Evolutionary conservation across 2,113 vertebrate species (phyloP).

Genomic region (Gymnogyps californianus): DNA sequence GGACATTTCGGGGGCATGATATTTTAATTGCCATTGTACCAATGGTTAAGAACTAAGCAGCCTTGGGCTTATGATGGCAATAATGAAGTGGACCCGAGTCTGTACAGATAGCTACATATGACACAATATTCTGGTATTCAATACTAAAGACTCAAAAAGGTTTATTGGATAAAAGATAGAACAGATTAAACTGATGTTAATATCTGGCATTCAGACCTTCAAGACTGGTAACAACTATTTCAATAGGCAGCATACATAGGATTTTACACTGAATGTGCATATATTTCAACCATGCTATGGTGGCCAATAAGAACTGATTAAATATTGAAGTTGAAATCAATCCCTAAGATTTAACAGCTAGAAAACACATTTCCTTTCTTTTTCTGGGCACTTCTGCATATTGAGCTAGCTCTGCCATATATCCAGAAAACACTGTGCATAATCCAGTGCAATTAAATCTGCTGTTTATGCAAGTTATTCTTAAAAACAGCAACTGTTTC

Average conservation of each 20-base stretch:
- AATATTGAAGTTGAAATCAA: background rate
- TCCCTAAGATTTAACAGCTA: background rate
- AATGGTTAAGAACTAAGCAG: background rate
- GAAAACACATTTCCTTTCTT: background rate
- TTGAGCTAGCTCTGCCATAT: background rate
- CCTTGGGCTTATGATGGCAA: background rate
- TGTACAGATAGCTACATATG: background rate
- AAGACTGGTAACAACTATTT: background rate
- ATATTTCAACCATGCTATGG: background rate
- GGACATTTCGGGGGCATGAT: background rate
- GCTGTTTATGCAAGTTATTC: background rate
- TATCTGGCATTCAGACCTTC: background rate
- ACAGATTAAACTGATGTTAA: background rate
- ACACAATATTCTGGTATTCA: background rate
- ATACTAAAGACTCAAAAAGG: background rate
- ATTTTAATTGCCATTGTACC: background rate
- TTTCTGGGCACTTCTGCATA: background rate
- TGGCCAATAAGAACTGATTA: background rate
- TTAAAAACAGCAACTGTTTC: background rate
- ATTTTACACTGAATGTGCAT: background rate
- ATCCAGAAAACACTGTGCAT: background rate
- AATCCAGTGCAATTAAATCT: slow-evolving; percentile 5
- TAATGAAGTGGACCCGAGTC: background rate
- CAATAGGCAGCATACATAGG: background rate
- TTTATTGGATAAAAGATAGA: background rate